These are phyloP conservation scores for Bubo bubo DNA, from an alignment of 2,113 vertebrate genomes.

Conservation along the genomic window DNA sequence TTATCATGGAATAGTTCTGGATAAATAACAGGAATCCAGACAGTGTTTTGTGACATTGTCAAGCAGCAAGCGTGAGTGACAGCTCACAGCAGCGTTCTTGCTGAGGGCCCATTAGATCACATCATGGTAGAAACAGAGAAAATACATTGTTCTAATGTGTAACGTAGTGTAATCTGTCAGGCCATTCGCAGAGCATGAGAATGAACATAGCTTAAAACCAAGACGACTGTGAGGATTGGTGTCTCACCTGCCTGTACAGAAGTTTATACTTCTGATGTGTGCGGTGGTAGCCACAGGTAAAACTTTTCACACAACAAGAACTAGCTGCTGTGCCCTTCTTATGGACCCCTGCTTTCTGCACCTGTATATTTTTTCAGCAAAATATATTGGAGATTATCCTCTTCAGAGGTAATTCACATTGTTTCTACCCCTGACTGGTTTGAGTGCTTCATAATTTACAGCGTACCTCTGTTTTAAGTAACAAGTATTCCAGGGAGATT, in stretches of 20 bases:
- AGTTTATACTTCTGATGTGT: neutral
- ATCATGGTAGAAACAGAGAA: neutral
- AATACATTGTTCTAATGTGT: neutral
- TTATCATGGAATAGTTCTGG: neutral
- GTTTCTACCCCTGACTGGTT: neutral
- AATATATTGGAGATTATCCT: neutral
- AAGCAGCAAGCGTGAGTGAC: neutral
- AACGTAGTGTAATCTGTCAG: neutral
- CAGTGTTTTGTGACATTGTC: neutral
- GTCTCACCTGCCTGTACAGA: neutral
- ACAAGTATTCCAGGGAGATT: neutral
- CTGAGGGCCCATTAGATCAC: slow-evolving; percentile 25
- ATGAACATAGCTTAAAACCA: neutral
- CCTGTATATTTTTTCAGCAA: neutral
- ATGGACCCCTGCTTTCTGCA: neutral
- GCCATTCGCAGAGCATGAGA: neutral
- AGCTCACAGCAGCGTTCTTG: neutral
- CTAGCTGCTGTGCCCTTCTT: neutral
- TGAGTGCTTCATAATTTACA: neutral
- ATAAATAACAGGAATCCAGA: neutral
- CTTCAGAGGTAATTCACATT: neutral
- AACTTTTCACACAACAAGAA: neutral
- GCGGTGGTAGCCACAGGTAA: neutral
- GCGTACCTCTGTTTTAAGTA: neutral
- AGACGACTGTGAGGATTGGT: neutral